Evolutionary conservation across 2,113 vertebrate species (phyloP).

Genomic region (Nestor notabilis): DNA sequence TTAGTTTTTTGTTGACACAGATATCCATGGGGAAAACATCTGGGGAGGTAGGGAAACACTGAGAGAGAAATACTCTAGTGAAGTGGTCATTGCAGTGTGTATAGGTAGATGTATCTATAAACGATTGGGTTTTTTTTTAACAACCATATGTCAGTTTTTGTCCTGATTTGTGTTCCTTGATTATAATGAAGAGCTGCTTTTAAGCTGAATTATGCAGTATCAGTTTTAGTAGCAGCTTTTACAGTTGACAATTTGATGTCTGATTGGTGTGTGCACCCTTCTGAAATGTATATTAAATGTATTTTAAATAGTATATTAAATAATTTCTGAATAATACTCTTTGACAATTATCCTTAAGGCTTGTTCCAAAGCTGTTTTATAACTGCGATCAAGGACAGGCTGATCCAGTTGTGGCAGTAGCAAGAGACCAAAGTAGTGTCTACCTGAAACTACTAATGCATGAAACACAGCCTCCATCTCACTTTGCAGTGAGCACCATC

Average conservation of each 20-base stretch:
- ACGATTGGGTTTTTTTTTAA: background rate
- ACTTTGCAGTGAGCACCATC: slow-evolving; percentile 92
- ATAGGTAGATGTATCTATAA: background rate
- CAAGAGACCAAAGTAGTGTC: slow-evolving; percentile 91
- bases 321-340: background rate
- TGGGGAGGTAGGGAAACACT: background rate
- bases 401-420: slow-evolving; percentile 93
- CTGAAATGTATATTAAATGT: background rate
- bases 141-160: background rate
- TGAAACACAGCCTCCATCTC: slow-evolving; percentile 90
- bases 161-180: background rate
- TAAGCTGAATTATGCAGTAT: background rate
- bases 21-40: background rate
- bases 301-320: background rate
- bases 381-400: slow-evolving; percentile 93
- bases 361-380: slow-evolving; percentile 92
- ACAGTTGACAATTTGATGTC: background rate
- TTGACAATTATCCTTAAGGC: slow-evolving; percentile 63
- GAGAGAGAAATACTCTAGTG: background rate
- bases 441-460: slow-evolving; percentile 96
- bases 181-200: background rate
- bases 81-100: background rate
- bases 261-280: background rate
- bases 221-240: background rate
- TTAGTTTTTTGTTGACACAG: background rate